phyloP scores from a whole-genome alignment of 2,797 vertebrate species.

The Halcyon leucocephala region DNA sequence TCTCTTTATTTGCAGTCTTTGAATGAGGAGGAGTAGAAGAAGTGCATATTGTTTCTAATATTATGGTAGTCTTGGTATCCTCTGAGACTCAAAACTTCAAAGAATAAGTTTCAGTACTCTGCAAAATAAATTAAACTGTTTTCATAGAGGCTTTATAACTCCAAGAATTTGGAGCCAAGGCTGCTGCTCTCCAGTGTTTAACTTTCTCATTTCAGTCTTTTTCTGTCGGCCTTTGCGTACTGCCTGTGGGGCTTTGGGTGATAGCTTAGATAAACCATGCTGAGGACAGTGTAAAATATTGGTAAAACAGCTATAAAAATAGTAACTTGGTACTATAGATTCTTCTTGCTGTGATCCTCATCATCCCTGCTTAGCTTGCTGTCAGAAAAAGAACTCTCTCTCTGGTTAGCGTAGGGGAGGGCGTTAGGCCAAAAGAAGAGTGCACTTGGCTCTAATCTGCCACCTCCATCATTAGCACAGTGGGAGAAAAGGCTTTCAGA shows the following conservation, averaged over 20 bases:
- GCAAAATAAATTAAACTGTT: neutral
- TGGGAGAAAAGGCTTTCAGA: neutral
- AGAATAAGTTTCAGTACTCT: neutral
- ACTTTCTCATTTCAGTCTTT: neutral
- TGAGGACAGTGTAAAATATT: conserved; percentile 16
- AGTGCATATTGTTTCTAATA: neutral
- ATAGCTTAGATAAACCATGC: neutral
- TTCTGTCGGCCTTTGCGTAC: neutral
- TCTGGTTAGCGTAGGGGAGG: neutral
- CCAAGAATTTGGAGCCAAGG: neutral
- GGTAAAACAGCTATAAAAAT: conserved; percentile 9
- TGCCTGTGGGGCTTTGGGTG: neutral
- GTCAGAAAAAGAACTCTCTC: conserved; percentile 14
- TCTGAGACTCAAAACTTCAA: neutral
- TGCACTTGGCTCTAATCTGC: neutral
- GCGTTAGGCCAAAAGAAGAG: neutral
- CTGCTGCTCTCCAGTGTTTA: neutral
- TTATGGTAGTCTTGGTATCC: neutral
- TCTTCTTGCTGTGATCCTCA: conserved; percentile 26
- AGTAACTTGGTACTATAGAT: neutral
- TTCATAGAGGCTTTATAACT: neutral
- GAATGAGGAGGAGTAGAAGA: neutral
- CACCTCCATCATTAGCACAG: fast-evolving
- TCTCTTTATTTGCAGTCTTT: neutral
- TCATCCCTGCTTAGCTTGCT: conserved; percentile 4